These are phyloP conservation scores for Ceratina australensis DNA, from an alignment of 1,140 invertebrate genomes.

Conservation along the genomic window DNA sequence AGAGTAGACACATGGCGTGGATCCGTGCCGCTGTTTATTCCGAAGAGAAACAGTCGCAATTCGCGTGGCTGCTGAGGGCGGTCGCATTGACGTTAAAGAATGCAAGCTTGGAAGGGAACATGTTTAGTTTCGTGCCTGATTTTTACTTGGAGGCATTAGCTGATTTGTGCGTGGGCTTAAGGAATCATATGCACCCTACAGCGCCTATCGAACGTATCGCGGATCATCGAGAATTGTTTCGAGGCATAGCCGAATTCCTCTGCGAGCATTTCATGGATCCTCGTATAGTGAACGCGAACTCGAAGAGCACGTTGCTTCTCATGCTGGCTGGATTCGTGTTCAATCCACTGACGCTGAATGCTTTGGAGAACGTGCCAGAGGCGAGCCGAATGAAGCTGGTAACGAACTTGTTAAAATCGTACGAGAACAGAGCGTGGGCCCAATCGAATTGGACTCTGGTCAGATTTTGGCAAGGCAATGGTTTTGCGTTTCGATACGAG, in stretches of 20 bases:
- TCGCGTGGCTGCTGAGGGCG: slow-evolving; percentile 82
- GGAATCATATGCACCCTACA: slow-evolving; percentile 84
- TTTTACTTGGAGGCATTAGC: slow-evolving; percentile 89
- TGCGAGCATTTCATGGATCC: slow-evolving; percentile 87
- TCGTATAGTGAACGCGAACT: slow-evolving; percentile 87
- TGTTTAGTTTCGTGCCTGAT: slow-evolving; percentile 91
- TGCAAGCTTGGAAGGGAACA: slow-evolving; percentile 82
- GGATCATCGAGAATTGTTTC: slow-evolving; percentile 80
- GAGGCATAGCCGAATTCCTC: slow-evolving; percentile 86
- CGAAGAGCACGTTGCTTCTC: slow-evolving; percentile 88
- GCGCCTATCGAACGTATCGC: slow-evolving; percentile 81
- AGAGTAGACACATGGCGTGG: slow-evolving; percentile 83
- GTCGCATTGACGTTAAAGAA: slow-evolving; percentile 81
- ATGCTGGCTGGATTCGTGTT: slow-evolving; percentile 87
- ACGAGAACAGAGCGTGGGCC: slow-evolving; percentile 91
- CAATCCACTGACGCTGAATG: slow-evolving; percentile 81
- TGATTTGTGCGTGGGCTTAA: slow-evolving; percentile 82
- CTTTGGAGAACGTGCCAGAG: slow-evolving; percentile 83
- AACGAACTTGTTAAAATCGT: slow-evolving; percentile 85
- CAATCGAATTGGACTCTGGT: slow-evolving; percentile 93
- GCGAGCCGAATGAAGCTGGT: slow-evolving; percentile 81
- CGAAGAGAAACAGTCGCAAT: slow-evolving; percentile 81
- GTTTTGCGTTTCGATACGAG: slow-evolving; percentile 89
- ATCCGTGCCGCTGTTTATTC: slow-evolving; percentile 83
- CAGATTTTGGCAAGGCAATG: slow-evolving; percentile 91